Evolutionary conservation across 2,113 vertebrate genomes (phyloP), one percentile per base, ranked within the genome.

Genomic region (Callipepla squamata): DNA sequence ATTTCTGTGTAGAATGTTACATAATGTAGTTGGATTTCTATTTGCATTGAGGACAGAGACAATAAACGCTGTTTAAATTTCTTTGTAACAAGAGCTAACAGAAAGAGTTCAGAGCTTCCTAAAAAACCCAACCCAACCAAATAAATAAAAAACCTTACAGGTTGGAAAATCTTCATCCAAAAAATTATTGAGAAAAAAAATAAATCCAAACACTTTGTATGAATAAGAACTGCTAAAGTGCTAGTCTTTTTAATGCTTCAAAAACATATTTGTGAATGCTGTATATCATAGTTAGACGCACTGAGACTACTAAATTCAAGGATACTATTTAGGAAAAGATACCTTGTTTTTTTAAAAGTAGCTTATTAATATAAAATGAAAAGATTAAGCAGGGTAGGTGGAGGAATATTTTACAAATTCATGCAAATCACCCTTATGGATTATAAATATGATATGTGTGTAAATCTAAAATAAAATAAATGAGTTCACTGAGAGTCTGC

Each of bases 341-440:
- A 38, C 17, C 36, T 42, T 47, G 32, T 48, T 75, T 82, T 92
- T 91, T 89, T 81, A 55, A 23, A 85, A 93, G 76, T 18, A 22
- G 36, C 25, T 89, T 86, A 74, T 89, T 95, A 74, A 95, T 78
- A 80, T 3, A 21, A 87, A 90, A 91, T 83, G 62, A 73, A 87
- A 78, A 90, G 85, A 96, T 82, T 94, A 94, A 95, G 91, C 44
- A 83, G 57, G 77, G 80, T 90, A 92, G 58, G 53, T 76, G 74
- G 76, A 92, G 61, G 80, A 87, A 44, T 73, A 89, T 93, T 96
- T 96, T 89, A 85, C 72, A 96, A 93, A 93, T 90, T 81, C 80
- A 96, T 8, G 28, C 79, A 92, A 95, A 96, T 73, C 72, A 88
- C 73, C 67, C 75, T 28, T 59, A 94, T 78, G 75, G 80, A 82